A percentile compares a stretch with the other conserved stretches of the same genome.
phyloP scores from a whole-genome alignment of 2,113 vertebrate genomes.

The Romanogobio albipinnatus region DNA sequence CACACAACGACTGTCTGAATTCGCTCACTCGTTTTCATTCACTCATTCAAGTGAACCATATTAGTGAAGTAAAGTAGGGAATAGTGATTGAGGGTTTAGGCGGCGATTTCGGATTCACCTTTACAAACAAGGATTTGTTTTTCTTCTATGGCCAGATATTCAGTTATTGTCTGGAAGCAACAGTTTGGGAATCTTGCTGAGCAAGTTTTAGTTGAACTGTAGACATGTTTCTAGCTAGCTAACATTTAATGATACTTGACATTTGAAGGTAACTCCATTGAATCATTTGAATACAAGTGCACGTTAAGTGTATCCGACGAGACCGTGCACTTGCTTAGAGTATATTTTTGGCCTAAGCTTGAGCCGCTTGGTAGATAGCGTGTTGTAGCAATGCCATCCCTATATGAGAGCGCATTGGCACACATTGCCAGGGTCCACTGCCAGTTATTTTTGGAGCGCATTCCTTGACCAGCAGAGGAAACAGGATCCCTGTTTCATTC shows the following conservation, averaged over 20 bases:
- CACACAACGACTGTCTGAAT: too few relatives aligned
- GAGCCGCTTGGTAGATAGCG: not conserved
- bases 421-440: slow-evolving; percentile 51
- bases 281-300: not conserved
- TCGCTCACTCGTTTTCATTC: too few relatives aligned
- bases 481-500: slow-evolving; percentile 45
- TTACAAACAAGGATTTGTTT: not conserved
- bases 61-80: too few relatives aligned
- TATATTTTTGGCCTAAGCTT: slow-evolving; percentile 10
- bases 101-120: too few relatives aligned
- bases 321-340: not conserved
- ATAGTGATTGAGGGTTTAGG: too few relatives aligned
- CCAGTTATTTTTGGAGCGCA: slow-evolving; percentile 50
- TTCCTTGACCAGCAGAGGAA: slow-evolving; percentile 44
- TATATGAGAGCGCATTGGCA: slow-evolving; percentile 56
- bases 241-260: not conserved
- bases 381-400: slow-evolving; percentile 41
- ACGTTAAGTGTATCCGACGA: not conserved
- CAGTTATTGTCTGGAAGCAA: not conserved
- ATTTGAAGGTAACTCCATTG: not conserved
- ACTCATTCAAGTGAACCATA: too few relatives aligned
- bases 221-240: not conserved
- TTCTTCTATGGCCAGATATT: not conserved
- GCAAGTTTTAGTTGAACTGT: not conserved
- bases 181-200: not conserved